Conservation (phyloP, 2,797 vertebrate genomes). For the Carapus acus region DNA sequence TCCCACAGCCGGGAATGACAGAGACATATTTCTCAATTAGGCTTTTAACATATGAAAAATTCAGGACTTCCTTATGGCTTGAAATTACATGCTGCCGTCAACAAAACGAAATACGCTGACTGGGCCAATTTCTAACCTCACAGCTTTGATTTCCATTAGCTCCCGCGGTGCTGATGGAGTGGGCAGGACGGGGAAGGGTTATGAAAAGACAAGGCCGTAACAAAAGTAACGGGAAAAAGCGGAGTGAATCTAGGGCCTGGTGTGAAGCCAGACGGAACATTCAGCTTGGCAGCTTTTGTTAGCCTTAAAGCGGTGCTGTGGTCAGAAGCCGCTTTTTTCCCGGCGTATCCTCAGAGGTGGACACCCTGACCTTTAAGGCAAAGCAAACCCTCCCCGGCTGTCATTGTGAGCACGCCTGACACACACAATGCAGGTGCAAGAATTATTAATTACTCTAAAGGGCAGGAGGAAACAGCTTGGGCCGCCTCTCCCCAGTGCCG, state of each 20-base stretch:
- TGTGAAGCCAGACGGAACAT: not conserved
- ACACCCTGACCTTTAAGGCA: constrained; percentile 61
- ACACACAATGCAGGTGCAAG: constrained; percentile 56
- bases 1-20: too few species aligned
- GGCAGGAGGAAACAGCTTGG: constrained; percentile 51
- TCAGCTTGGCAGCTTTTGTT: too few species aligned
- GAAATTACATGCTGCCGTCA: too few species aligned
- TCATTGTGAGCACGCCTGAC: constrained; percentile 57
- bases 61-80: too few species aligned
- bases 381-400: constrained; percentile 47
- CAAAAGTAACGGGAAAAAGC: not conserved
- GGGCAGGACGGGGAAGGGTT: too few species aligned
- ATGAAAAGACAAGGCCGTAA: constrained; percentile 9
- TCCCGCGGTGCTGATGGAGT: too few species aligned
- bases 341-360: constrained; percentile 30
- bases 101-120: too few species aligned
- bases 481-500: constrained; percentile 35
- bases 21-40: too few species aligned
- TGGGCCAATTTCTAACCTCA: too few species aligned
- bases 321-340: constrained; percentile 22
- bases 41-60: too few species aligned
- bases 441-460: constrained; percentile 65
- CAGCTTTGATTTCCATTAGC: constrained; percentile 26
- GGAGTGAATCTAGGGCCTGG: constrained; percentile 4
- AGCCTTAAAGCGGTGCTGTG: constrained; percentile 12